Base-by-base conservation (phyloP, 2,113 vertebrate species). In the Hyla sarda region DNA sequence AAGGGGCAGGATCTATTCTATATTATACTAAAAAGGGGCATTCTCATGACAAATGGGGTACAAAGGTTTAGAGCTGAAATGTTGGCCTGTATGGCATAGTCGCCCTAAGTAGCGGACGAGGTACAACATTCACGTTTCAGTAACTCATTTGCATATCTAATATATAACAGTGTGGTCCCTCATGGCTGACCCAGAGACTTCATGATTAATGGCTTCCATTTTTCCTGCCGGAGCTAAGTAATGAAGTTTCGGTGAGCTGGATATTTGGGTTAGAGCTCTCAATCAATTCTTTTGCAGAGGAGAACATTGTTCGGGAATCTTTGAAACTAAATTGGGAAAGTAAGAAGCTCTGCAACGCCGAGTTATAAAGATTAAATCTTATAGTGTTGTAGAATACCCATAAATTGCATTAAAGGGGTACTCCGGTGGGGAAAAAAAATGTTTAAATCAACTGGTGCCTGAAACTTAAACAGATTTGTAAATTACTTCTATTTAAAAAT, bases 201-300 rank as follows among this genome's bases (percentile, higher is more conserved):
- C 56, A 73, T 76, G 73, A 85, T 85, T 85, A 85, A 85, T 85
- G n/a, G 83, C 47, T 21, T 41, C 76, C 60, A 78, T 85, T 85
- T 79, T 50, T 54, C 75, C 6, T 37, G 28, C 28, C 45, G 69
- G 45, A n/a, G 75, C 83, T 52, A 50, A 78, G 60, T 85, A 85
- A 85, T 85, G 83, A 85, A 52, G 83, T 85, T 69, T 85, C n/a
- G 17, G 45, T 28, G 74, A 62, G 60, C 74, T 45, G 83, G 54
- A 30, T 60, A 62, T 73, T 75, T 75, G 71, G 71, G 58, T 85
- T 85, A 65, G 47, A n/a, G 58, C 62, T 34, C 54, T 85, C 60
- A 78, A 78, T 85, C 74, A 76, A 41, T 67, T 78, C n/a, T n/a
- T 77, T 78, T 47, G 41, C 41, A 14, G 34, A 67, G 30, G 14